phyloP scores from a whole-genome alignment of 2,113 vertebrate species.

The Nibea coibor region DNA sequence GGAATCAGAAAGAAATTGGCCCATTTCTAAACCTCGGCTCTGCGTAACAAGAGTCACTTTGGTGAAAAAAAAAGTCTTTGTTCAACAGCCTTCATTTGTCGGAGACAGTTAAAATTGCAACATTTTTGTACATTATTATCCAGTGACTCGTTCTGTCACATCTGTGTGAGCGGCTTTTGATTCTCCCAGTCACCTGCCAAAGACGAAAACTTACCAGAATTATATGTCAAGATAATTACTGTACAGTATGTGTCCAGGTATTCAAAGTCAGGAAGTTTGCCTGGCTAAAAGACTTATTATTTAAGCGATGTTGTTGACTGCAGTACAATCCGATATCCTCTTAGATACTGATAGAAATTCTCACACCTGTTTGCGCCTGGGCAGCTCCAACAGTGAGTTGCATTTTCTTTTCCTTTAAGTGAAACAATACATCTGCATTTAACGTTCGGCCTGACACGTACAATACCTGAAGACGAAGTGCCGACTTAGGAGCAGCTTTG shows the following conservation, averaged over 20 bases:
- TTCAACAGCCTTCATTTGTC: conserved; percentile 8
- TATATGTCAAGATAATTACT: neutral
- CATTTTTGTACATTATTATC: neutral
- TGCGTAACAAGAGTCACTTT: conserved; percentile 19
- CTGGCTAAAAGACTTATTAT: neutral
- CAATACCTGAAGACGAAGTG: neutral
- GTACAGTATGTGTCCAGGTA: neutral
- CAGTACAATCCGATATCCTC: neutral
- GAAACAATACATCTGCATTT: conserved; percentile 14
- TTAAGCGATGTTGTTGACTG: neutral
- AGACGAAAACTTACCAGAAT: neutral
- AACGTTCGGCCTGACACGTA: neutral
- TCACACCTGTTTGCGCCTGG: neutral
- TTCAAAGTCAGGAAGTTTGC: neutral
- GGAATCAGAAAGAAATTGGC: conserved; percentile 27
- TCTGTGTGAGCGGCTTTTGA: conserved; percentile 16
- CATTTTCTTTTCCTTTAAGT: neutral
- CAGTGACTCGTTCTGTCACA: neutral
- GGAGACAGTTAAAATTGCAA: conserved; percentile 7
- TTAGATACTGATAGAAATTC: neutral
- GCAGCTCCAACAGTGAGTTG: neutral
- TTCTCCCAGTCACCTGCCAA: neutral
- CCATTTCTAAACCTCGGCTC: conserved; percentile 1
- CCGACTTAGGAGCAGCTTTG: neutral
- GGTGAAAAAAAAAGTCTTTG: neutral